These are phyloP conservation scores for Cranoglanis bouderius DNA, from an alignment of 2,113 vertebrate genomes.

Conservation along the genomic window DNA sequence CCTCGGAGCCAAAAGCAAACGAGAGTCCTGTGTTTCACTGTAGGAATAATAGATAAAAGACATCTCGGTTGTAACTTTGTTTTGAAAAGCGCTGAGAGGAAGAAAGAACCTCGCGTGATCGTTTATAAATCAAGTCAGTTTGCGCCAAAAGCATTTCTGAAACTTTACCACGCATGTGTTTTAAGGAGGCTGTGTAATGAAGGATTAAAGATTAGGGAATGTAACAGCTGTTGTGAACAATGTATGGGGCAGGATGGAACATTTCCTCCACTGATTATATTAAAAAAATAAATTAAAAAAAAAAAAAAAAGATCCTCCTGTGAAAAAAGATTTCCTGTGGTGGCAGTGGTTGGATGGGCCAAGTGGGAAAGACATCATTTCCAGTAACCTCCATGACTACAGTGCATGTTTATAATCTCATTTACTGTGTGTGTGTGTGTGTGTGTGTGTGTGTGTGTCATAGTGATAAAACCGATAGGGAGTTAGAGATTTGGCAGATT, in stretches of 20 bases:
- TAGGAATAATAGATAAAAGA: not conserved
- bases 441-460: not conserved
- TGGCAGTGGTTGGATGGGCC: conserved; percentile 10
- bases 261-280: conserved; percentile 16
- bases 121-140: not conserved
- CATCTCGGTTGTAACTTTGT: not conserved
- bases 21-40: not conserved
- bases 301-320: not conserved
- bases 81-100: not conserved
- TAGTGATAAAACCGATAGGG: not conserved
- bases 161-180: not conserved
- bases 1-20: not conserved
- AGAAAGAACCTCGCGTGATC: not conserved
- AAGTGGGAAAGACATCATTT: conserved; percentile 28
- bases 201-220: not conserved
- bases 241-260: conserved; percentile 19
- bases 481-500: conserved; percentile 1
- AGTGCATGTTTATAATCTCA: conserved; percentile 32
- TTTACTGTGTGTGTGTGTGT: not conserved
- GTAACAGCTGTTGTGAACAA: not conserved
- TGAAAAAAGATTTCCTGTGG: conserved; percentile 41
- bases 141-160: not conserved
- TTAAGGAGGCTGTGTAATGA: conserved; percentile 6
- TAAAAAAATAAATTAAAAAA: not conserved
- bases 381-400: conserved; percentile 39